phyloP scores from a whole-genome alignment of 2,113 vertebrate genomes.

The Grammomys surdaster region DNA sequence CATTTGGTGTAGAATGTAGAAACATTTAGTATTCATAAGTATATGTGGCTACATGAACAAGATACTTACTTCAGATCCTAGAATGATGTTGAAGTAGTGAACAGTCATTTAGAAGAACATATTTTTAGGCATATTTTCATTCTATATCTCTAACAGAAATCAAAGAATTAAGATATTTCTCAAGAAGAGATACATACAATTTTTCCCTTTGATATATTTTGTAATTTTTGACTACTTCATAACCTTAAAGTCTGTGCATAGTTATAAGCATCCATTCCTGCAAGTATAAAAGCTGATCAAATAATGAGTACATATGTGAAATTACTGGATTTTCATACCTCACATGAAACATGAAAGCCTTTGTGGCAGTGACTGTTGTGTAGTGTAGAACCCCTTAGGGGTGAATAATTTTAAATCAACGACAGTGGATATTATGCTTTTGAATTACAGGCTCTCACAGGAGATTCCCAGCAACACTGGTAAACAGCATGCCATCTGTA shows the following conservation, averaged over 20 bases:
- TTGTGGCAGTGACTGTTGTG: constrained; percentile 23
- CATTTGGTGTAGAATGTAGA: not conserved
- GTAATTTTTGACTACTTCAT: constrained; percentile 21
- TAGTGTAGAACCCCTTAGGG: constrained; percentile 56
- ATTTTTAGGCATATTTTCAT: constrained; percentile 41
- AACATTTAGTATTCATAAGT: constrained; percentile 1
- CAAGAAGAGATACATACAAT: not conserved
- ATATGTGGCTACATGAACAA: not conserved
- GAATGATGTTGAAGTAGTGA: not conserved
- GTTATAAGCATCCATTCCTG: constrained; percentile 55
- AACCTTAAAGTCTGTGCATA: constrained; percentile 54
- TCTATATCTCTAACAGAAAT: not conserved
- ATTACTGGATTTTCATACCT: constrained; percentile 40
- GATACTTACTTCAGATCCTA: not conserved
- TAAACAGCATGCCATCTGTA: constrained; percentile 67
- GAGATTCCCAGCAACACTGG: constrained; percentile 56
- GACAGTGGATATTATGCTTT: constrained; percentile 58
- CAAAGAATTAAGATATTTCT: constrained; percentile 21
- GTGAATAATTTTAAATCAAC: constrained; percentile 67
- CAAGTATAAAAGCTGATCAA: not conserved
- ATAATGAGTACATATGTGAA: constrained; percentile 67
- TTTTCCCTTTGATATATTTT: not conserved
- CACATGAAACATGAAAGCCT: constrained; percentile 13
- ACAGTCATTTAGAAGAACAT: accelerated
- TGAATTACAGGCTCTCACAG: constrained; percentile 71